Conservation (phyloP, 2,797 vertebrate species). For the Microtus agrestis region DNA sequence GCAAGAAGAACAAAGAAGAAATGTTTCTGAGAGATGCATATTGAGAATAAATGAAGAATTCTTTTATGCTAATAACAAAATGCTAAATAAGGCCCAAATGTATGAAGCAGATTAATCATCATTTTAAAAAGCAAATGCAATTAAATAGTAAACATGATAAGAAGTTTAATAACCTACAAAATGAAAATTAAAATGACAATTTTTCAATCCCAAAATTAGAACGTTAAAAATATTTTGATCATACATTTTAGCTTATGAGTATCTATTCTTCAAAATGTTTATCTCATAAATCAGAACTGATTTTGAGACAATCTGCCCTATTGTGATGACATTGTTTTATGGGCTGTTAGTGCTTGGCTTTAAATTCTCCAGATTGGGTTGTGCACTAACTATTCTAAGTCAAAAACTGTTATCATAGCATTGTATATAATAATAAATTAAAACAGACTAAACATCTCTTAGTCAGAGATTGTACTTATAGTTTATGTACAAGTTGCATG, state of each 20-base stretch:
- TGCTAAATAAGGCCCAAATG: not conserved
- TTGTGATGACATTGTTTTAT: not conserved
- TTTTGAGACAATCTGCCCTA: not conserved
- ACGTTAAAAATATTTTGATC: not conserved
- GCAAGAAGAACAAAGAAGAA: not conserved
- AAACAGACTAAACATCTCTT: not conserved
- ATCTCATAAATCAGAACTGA: not conserved
- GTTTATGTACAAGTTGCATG: not conserved
- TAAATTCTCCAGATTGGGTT: not conserved
- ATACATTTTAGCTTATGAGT: not conserved
- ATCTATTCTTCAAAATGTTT: not conserved
- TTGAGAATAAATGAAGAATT: not conserved
- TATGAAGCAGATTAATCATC: not conserved
- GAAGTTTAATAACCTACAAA: not conserved
- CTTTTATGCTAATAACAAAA: not conserved
- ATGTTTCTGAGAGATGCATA: not conserved
- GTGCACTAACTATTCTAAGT: not conserved
- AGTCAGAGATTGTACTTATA: not conserved
- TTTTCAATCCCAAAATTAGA: not conserved
- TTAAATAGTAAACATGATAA: not conserved
- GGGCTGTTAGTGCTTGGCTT: not conserved
- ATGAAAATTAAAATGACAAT: constrained; percentile 6
- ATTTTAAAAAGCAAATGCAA: not conserved
- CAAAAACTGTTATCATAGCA: not conserved
- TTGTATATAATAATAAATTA: not conserved